Conservation (phyloP, 2,113 vertebrate species). For the Electrona antarctica region DNA sequence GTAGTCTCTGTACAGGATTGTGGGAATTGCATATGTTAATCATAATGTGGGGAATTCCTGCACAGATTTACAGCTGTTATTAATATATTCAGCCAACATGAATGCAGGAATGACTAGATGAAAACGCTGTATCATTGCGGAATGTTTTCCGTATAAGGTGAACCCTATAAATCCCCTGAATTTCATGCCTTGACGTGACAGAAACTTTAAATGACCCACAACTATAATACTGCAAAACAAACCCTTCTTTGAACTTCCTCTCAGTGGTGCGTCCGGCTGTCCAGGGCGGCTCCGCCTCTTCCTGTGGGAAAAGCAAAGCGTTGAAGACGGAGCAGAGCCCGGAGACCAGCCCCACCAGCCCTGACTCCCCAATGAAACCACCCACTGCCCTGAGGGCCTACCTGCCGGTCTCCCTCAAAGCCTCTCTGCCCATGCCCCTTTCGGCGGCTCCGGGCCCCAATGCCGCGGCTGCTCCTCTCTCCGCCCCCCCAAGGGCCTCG, state of each 20-base stretch:
- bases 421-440: conserved; percentile 40
- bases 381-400: conserved; percentile 32
- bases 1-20: too few relatives aligned
- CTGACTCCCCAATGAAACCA: conserved; percentile 34
- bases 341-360: conserved; percentile 33
- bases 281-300: conserved; percentile 58
- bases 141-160: too few relatives aligned
- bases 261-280: conserved; percentile 63
- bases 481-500: conserved; percentile 6
- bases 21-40: too few relatives aligned
- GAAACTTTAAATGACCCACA: too few relatives aligned
- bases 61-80: too few relatives aligned
- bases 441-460: conserved; percentile 38
- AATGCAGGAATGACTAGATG: too few relatives aligned
- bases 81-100: too few relatives aligned
- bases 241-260: conserved; percentile 22
- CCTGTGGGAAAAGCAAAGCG: conserved; percentile 50
- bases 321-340: conserved; percentile 40
- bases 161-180: too few relatives aligned
- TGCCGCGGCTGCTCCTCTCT: conserved; percentile 40
- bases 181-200: too few relatives aligned
- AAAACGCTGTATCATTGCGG: too few relatives aligned
- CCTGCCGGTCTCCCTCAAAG: conserved; percentile 35
- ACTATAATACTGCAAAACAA: too few relatives aligned
- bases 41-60: too few relatives aligned